Percentiles rank a stretch among this genome's conserved stretches.
Evolutionary conservation across 2,113 vertebrate genomes (phyloP).

Genomic region (Acinonyx jubatus): DNA sequence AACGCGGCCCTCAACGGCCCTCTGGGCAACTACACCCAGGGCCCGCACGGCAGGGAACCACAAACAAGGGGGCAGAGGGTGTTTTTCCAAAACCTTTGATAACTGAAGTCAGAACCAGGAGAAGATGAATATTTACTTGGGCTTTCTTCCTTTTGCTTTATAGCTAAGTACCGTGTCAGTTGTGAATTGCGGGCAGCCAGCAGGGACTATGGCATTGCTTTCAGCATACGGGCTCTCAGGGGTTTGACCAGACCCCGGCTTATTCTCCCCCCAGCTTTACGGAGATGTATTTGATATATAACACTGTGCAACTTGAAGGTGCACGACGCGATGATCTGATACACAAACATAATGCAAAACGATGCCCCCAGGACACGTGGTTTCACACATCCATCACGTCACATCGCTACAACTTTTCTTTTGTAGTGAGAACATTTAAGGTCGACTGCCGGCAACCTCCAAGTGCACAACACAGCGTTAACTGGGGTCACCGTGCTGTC

Average conservation of each 20-base stretch:
- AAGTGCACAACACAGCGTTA: neutral
- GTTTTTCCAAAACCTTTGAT: neutral
- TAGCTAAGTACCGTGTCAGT: rapidly evolving
- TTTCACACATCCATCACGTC: too few species aligned
- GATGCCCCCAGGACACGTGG: neutral
- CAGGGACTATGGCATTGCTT: neutral
- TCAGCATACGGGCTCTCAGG: too few species aligned
- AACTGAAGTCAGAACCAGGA: neutral
- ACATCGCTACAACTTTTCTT: neutral
- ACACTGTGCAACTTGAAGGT: neutral
- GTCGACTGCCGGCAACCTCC: neutral
- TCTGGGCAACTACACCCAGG: rapidly evolving
- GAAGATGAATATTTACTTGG: neutral
- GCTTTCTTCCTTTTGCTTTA: neutral
- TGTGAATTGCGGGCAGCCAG: rapidly evolving
- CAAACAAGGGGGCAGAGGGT: too few species aligned
- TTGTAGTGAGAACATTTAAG: neutral
- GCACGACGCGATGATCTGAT: neutral
- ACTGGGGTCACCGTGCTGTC: too few species aligned
- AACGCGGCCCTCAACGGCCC: rapidly evolving
- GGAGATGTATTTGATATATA: neutral
- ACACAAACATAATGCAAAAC: neutral
- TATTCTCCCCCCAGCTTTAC: neutral
- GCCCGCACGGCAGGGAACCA: too few species aligned
- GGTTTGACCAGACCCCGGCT: neutral